Base-by-base conservation (phyloP, 2,888 invertebrate species). In the Noctua janthe region DNA sequence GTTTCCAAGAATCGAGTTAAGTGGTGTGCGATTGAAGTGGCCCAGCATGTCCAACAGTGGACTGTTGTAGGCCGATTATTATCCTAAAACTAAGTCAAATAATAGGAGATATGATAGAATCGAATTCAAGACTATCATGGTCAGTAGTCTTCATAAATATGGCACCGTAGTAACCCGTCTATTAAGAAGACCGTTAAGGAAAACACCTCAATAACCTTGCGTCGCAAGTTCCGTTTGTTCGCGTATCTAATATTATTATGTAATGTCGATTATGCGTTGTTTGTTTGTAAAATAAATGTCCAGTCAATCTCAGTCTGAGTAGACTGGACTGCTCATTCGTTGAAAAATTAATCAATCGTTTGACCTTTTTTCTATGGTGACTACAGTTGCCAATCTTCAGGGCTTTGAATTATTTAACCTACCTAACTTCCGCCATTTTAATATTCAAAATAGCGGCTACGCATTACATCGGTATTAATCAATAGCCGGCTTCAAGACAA, bases 141-240 rank as follows among this genome's bases (percentile, higher is more conserved):
- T 54, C 8, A 54, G 54, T 54, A 54, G 20, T 54, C 54, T 54
- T 23, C 23, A 54, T 66, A 11, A 13, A 47, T 62, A 71, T 39
- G 43, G 23, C 49, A 71, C 23, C 43, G n/a, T 76, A 54, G 76
- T 51, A 85, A 79, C 56, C 39, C 20, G 54, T 74, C 23, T 76
- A 20, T 79, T 64, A 71, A 78, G 75, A 78, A 20, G 54, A 71
- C 66, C 72, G 43, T 80, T 83, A 64, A 87, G 89, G 89, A 91
- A 90, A 90, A 91, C 74, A 74, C 59, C 43, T 29, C 51, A 29
- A 54, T 82, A 85, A 87, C 90, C 89, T 91, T 90, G 89, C 20
- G 64, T 64, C 35, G 66, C 71, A 29, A 82, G 74, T 87, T 89
- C 86, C 83, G 88, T 64, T 51, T 72, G 73, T 79, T 83, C 49